These are phyloP conservation scores for Turnix velox DNA, from an alignment of 2,113 vertebrate genomes.

Conservation along the genomic window DNA sequence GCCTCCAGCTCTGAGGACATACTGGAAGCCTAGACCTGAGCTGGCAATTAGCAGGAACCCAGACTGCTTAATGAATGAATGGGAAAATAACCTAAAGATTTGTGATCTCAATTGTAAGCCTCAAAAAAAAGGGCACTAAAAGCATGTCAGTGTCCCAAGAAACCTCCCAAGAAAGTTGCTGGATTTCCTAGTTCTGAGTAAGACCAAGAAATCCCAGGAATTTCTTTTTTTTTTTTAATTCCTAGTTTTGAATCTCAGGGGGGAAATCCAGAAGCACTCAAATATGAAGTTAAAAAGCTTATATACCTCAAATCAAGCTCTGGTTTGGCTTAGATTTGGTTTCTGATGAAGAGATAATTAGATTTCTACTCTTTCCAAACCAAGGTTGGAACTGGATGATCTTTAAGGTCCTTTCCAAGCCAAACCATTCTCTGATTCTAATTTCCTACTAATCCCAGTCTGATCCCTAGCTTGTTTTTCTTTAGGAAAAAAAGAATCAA, in stretches of 20 bases:
- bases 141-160: not conserved
- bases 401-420: no score
- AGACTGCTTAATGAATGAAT: not conserved
- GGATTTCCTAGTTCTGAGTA: not conserved
- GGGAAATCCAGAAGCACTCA: not conserved
- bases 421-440: no score
- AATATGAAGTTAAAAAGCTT: not conserved
- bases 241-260: not conserved
- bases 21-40: not conserved
- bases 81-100: not conserved
- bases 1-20: not conserved
- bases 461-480: not conserved
- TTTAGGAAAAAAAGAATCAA: not conserved
- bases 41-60: not conserved
- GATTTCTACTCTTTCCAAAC: not conserved
- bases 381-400: no score
- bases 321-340: slow-evolving; percentile 12
- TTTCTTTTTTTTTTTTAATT: not conserved
- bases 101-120: not conserved
- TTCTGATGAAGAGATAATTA: slow-evolving; percentile 3
- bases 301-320: not conserved
- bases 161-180: not conserved
- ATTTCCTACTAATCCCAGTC: not conserved
- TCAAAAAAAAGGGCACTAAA: not conserved
- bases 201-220: not conserved